Evolutionary conservation across 2,113 vertebrate species (phyloP), one percentile per base, ranked within the genome.

Genomic region (Beaufortia kweichowensis): DNA sequence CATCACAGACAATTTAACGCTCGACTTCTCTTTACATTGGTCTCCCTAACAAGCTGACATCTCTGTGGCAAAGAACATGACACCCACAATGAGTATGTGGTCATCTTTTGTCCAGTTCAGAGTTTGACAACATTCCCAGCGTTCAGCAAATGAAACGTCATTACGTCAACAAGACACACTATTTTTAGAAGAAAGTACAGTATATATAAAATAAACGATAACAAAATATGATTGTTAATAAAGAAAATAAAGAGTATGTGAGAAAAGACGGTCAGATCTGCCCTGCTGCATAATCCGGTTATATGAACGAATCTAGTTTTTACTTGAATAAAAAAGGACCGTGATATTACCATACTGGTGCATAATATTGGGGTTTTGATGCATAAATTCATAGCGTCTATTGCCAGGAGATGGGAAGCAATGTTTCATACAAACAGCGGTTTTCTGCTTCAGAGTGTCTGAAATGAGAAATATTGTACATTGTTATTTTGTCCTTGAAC

Each of bases 1-100:
- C 70, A 70, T 87, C 82, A 83, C 79, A 84, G 72, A 64, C 74
- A 86, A 85, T 87, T 89, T 86, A 81, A 81, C 55, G 82, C 80
- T 56, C 65, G 77, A 78, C 68, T 82, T 81, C 79, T 57, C 81
- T 78, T 62, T 62, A 87, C 81, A 75, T 84, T 74, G 29, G 65
- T 79, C 70, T 80, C 71, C 79, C 75, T 85, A 76, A 87, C 41
- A 26, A 64, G 83, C 55, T 31, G 46, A 33, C 60, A 60, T 62
- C 29, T 66, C 72, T 39, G 43, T 50, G 79, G 65, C 15, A 2
- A 80, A 86, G 53, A 73, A 80, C 79, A 81, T 75, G 75, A 69
- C 78, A 82, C 56, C 50, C 39, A 19, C 33, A 61, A 28, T 66
- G 66, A 59, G 57, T 77, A 50, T 77, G 68, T 33, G 3, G 4